Evolutionary conservation across 2,888 invertebrate species (phyloP).

Genomic region (Cephus nigrinus): DNA sequence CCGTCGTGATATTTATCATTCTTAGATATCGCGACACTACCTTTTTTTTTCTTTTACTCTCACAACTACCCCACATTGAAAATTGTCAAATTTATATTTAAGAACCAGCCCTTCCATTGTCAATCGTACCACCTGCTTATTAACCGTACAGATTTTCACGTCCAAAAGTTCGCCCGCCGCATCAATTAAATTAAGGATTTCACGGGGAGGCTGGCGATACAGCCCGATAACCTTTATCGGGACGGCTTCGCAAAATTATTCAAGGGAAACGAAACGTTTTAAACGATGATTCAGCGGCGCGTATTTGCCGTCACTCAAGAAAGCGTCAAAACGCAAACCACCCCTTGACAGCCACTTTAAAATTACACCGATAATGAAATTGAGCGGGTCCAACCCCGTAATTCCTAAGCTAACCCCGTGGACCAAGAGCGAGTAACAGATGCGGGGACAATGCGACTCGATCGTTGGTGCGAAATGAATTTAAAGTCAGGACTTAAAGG

Average conservation of each 20-base stretch:
- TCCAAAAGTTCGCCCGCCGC: neutral
- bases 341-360: conserved; percentile 64
- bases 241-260: conserved; percentile 13
- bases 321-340: conserved; percentile 47
- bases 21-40: neutral
- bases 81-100: neutral
- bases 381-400: conserved; percentile 50
- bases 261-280: conserved; percentile 39
- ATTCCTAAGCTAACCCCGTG: conserved; percentile 52
- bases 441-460: conserved; percentile 61
- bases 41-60: neutral
- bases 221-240: neutral
- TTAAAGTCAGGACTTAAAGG: conserved; percentile 59
- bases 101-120: neutral
- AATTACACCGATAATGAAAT: conserved; percentile 66
- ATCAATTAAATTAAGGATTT: neutral
- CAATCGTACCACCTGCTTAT: neutral
- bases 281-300: conserved; percentile 45
- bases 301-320: conserved; percentile 40
- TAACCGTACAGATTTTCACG: neutral
- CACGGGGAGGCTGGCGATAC: neutral
- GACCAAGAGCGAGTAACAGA: conserved; percentile 53
- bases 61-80: neutral
- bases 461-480: conserved; percentile 63
- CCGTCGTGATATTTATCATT: neutral